phyloP scores from a whole-genome alignment of 1,140 invertebrate genomes.

The Drosophila miranda region DNA sequence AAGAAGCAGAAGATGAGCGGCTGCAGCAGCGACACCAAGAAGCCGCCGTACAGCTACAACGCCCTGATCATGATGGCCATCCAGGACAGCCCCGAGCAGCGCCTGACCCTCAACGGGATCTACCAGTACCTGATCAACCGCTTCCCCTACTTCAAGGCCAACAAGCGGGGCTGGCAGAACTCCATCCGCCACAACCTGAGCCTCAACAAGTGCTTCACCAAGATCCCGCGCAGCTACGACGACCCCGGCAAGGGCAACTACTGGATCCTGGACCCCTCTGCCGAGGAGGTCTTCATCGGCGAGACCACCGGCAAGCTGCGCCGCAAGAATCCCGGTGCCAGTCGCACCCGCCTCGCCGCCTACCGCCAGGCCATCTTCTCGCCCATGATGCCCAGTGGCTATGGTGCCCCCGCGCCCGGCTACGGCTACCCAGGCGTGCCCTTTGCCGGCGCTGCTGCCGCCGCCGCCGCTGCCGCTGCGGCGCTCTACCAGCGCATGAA shows the following conservation, averaged over 20 bases:
- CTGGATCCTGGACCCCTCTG: conserved; percentile 97
- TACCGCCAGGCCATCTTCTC: conserved; percentile 88
- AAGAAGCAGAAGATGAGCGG: conserved; percentile 70
- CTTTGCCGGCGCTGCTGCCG: conserved; percentile 59
- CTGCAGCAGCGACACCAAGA: conserved; percentile 86
- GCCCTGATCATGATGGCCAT: conserved; percentile 99
- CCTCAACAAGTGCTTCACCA: conserved; percentile 99
- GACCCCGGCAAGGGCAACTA: conserved; percentile 98
- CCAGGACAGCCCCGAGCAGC: conserved; percentile 94
- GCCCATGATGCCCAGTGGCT: conserved; percentile 75
- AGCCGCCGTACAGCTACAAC: conserved; percentile 99
- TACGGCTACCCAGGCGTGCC: conserved; percentile 71
- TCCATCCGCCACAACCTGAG: conserved; percentile 98
- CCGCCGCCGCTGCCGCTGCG: conserved; percentile 75
- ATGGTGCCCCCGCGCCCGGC: conserved; percentile 42
- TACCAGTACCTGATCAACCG: conserved; percentile 99
- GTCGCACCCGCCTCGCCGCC: conserved; percentile 91
- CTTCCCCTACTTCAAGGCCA: conserved; percentile 98
- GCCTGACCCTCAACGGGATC: conserved; percentile 98
- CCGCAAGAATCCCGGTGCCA: conserved; percentile 92
- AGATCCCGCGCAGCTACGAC: conserved; percentile 96
- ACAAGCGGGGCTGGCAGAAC: conserved; percentile 99
- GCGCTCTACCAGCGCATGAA: conserved; percentile 73
- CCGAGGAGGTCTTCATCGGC: conserved; percentile 98
- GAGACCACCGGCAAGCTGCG: conserved; percentile 97